These are phyloP conservation scores for Danio albolineatus DNA, from an alignment of 2,797 vertebrate species.

Conservation along the genomic window DNA sequence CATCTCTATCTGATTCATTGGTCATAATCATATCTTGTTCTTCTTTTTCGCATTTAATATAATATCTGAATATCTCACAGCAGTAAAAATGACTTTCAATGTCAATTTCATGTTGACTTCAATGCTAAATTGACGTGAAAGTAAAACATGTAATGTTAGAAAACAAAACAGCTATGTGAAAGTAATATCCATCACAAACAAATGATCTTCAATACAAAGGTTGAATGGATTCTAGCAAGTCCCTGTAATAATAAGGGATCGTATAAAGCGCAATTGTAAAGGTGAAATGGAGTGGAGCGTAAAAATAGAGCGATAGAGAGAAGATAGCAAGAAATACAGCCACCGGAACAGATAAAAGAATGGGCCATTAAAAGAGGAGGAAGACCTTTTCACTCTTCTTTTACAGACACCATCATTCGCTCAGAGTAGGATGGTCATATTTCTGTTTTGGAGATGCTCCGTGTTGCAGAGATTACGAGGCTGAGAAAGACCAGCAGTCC, in stretches of 20 bases:
- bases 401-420: constrained; percentile 25
- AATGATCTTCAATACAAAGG: not conserved
- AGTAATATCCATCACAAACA: not conserved
- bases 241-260: constrained; percentile 13
- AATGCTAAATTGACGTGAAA: not conserved
- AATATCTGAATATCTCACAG: not conserved
- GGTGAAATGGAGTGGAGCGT: not conserved
- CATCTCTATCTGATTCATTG: not conserved
- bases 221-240: not conserved
- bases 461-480: constrained; percentile 28
- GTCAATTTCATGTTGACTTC: not conserved
- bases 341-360: constrained; percentile 15
- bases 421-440: constrained; percentile 2
- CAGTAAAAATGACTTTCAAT: not conserved
- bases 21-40: not conserved
- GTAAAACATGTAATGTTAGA: not conserved
- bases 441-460: constrained; percentile 33
- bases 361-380: constrained; percentile 11
- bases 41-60: not conserved
- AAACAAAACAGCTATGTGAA: not conserved
- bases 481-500: not conserved
- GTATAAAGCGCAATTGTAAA: constrained; percentile 3
- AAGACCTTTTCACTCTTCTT: constrained; percentile 45
- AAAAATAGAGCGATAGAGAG: constrained; percentile 48
- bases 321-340: constrained; percentile 54